These are phyloP conservation scores for Pelmatolapia mariae DNA, from an alignment of 2,113 vertebrate species.

Conservation along the genomic window DNA sequence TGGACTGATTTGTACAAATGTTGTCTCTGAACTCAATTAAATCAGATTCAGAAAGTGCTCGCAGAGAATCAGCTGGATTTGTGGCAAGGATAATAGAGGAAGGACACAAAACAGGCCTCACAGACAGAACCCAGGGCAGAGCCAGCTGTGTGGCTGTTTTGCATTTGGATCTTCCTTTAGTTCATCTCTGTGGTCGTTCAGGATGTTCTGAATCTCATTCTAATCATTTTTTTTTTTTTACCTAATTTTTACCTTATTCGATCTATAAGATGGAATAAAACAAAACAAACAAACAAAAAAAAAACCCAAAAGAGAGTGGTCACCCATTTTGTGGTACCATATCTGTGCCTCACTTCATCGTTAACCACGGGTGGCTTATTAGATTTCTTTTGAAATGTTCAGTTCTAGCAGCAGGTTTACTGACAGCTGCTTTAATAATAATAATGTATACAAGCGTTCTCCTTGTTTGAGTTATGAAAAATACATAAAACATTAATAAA, in stretches of 20 bases:
- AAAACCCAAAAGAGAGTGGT: neutral
- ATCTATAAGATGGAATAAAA: neutral
- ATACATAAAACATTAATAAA: neutral
- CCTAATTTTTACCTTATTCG: neutral
- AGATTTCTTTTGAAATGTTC: neutral
- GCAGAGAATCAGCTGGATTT: neutral
- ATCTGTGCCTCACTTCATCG: neutral
- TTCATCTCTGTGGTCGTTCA: neutral
- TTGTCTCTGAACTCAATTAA: neutral
- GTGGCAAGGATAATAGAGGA: neutral
- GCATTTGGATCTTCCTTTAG: neutral
- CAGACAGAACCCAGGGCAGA: neutral
- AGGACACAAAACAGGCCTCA: neutral
- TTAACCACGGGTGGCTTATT: neutral
- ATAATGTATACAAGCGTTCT: neutral
- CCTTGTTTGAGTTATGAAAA: neutral
- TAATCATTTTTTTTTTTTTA: neutral
- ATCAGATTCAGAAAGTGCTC: neutral
- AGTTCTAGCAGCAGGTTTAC: neutral
- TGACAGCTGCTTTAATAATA: neutral
- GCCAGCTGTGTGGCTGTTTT: neutral
- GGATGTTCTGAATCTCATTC: neutral
- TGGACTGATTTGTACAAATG: neutral
- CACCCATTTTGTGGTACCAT: neutral
- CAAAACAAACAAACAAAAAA: accelerated